phyloP scores from a whole-genome alignment of 2,888 invertebrate species.

The Agriopis marginaria region DNA sequence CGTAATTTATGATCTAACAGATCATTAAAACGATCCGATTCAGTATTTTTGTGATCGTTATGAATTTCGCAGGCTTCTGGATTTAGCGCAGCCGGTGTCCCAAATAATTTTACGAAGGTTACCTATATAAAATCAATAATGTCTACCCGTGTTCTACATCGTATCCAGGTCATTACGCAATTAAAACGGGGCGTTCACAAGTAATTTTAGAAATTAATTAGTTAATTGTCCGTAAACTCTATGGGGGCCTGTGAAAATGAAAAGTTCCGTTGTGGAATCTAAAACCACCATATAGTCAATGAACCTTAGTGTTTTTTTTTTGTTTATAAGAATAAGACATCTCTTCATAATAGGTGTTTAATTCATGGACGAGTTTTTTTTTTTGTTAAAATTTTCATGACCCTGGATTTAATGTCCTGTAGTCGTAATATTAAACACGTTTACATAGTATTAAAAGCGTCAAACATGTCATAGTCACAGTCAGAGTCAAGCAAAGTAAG shows the following conservation, averaged over 20 bases:
- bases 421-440: too few species aligned
- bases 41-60: slow-evolving; percentile 20
- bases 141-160: slow-evolving; percentile 26
- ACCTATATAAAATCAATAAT: slow-evolving; percentile 25
- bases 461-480: too few species aligned
- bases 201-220: slow-evolving; percentile 22
- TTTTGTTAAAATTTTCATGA: too few species aligned
- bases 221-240: slow-evolving; percentile 18
- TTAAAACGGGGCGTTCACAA: slow-evolving; percentile 25
- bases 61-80: slow-evolving; percentile 22
- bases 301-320: too few species aligned
- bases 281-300: not conserved
- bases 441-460: too few species aligned
- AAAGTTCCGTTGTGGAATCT: not conserved
- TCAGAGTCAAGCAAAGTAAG: too few species aligned
- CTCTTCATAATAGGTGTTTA: too few species aligned
- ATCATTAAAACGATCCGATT: slow-evolving; percentile 3
- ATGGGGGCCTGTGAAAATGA: not conserved
- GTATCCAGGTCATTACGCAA: slow-evolving; percentile 32
- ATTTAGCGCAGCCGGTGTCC: slow-evolving; percentile 25
- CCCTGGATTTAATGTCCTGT: too few species aligned
- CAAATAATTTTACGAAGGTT: slow-evolving; percentile 32
- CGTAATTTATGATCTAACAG: slow-evolving; percentile 6
- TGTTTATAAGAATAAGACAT: too few species aligned
- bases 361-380: too few species aligned